phyloP scores from a whole-genome alignment of 1,140 invertebrate species.

The Aphelinus certus region DNA sequence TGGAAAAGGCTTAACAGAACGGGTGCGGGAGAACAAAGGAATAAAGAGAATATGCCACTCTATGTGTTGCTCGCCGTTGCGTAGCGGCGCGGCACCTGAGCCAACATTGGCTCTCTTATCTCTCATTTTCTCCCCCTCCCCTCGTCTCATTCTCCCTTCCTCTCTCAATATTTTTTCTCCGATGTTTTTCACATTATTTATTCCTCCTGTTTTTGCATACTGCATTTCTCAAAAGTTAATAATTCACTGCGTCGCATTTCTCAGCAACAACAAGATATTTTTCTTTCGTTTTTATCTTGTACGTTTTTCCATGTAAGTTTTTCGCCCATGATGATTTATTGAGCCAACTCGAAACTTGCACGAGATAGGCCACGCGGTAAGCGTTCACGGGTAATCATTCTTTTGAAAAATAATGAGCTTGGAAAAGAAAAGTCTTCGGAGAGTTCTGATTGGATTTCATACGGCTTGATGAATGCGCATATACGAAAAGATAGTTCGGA shows the following conservation, averaged over 20 bases:
- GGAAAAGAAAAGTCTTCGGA: too few species aligned
- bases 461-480: too few species aligned
- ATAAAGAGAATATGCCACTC: constrained; percentile 20
- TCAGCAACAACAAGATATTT: constrained; percentile 10
- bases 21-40: constrained; percentile 15
- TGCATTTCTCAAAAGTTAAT: constrained; percentile 3
- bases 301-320: not conserved
- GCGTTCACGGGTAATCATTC: too few species aligned
- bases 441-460: too few species aligned
- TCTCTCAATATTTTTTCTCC: not conserved
- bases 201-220: not conserved
- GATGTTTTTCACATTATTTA: not conserved
- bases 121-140: not conserved
- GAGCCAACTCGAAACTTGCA: too few species aligned
- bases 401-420: too few species aligned
- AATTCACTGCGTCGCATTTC: constrained; percentile 10
- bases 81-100: constrained; percentile 12
- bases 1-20: not conserved
- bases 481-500: too few species aligned
- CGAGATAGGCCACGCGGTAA: too few species aligned
- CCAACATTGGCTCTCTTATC: constrained; percentile 27
- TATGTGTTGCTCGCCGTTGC: not conserved
- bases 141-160: not conserved
- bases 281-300: not conserved
- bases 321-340: not conserved